Base-by-base conservation (phyloP, 2,113 vertebrate genomes). In the Benitochromis conjunctus region DNA sequence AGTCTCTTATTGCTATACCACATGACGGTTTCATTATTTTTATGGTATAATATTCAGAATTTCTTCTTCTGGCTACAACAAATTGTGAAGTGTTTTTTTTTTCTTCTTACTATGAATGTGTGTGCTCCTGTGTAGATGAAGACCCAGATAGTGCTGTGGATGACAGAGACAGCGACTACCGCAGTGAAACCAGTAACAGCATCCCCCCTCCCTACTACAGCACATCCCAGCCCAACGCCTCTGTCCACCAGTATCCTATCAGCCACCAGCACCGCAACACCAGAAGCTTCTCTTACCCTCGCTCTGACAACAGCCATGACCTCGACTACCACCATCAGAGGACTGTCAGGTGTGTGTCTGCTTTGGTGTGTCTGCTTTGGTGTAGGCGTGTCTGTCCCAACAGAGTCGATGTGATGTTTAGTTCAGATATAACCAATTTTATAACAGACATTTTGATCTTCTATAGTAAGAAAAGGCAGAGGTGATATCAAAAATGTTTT, bases 151-250 rank as follows among this genome's bases (percentile, higher is more conserved):
- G 98, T 5, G 98, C 97, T 0, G 97, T 99, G 95, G 98, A 99
- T 0, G 98, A 99, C 92, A 94, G 98, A 16, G 99, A 99, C 95
- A 99, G 99, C 0, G 99, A 99, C 92, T 99, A 99, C 69, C 98
- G 98, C 92, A 99, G 99, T 0, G 99, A 99, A 95, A 99, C 99
- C 14, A 99, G 99, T 95, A 99, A 98, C 94, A 99, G 99, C 95
- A 98, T 99, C 81, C 99, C 99, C 0, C 98, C 98, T 0, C 98
- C 98, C 0, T 99, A 97, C 91, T 99, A 99, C 86, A 98, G 97
- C 84, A 99, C 98, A 0, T 98, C 98, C 5, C 99, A 99, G 94
- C 98, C 98, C 93, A 99, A 99, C 0, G 98, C 98, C 85, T 99
- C 99, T 0, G 98, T 99, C 81, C 99, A 99, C 94, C 99, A 99